phyloP scores from a whole-genome alignment of 64 coral and sea anemone genomes.

The Montipora capricornis region DNA sequence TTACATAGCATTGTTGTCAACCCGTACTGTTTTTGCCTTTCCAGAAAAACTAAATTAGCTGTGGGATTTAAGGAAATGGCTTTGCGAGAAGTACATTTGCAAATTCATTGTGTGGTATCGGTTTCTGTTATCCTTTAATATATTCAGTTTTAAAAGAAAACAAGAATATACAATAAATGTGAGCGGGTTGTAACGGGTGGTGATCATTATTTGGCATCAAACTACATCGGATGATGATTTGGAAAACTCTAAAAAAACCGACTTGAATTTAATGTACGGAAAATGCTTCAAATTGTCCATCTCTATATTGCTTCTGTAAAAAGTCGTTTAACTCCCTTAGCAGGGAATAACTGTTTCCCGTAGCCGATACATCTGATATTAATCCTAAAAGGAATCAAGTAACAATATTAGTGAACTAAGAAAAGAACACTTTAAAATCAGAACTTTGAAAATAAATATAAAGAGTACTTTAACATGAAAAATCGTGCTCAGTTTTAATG shows the following conservation, averaged over 20 bases:
- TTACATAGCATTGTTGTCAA: slow-evolving; percentile 33
- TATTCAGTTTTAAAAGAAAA: neutral
- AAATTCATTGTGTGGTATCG: neutral
- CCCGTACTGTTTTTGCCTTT: neutral
- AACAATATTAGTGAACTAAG: neutral
- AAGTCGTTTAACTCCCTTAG: neutral
- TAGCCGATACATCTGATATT: neutral
- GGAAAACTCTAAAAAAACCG: too few relatives aligned
- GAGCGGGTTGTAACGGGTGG: neutral
- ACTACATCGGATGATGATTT: neutral
- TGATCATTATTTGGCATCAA: neutral
- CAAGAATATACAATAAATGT: neutral
- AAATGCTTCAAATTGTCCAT: neutral
- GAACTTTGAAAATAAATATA: neutral
- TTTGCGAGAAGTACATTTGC: neutral
- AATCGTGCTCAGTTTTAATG: neutral
- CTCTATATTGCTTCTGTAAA: neutral
- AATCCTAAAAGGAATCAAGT: neutral
- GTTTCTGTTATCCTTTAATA: neutral
- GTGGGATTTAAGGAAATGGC: neutral
- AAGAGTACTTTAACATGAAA: neutral
- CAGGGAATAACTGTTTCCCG: neutral
- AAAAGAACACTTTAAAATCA: neutral
- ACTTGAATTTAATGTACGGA: neutral
- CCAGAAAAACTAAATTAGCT: slow-evolving; percentile 26